Conservation (phyloP, 2,888 invertebrate genomes). For the Stenurella melanura region DNA sequence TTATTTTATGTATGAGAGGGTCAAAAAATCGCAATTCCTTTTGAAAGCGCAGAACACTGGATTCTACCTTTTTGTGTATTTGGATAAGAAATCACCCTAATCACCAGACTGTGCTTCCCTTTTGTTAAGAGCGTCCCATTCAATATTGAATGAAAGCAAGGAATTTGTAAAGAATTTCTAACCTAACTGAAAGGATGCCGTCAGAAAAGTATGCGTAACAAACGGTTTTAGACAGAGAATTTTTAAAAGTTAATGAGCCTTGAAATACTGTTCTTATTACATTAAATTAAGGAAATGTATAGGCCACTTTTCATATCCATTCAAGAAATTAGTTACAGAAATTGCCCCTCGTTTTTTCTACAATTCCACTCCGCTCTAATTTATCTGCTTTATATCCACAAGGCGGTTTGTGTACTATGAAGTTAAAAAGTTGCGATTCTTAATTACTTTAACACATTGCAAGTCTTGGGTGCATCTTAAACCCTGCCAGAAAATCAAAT, state of each 20-base stretch:
- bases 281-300: slow-evolving; percentile 48
- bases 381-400: slow-evolving; percentile 13
- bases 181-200: slow-evolving; percentile 55
- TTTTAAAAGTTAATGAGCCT: slow-evolving; percentile 61
- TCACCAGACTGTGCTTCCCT: slow-evolving; percentile 56
- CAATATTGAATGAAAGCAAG: slow-evolving; percentile 59
- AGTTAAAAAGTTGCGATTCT: not conserved
- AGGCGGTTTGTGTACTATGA: slow-evolving; percentile 12
- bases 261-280: slow-evolving; percentile 59
- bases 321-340: slow-evolving; percentile 37
- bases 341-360: slow-evolving; percentile 35
- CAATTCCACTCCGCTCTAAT: slow-evolving; percentile 18
- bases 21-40: slow-evolving; percentile 28
- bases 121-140: slow-evolving; percentile 58
- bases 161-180: slow-evolving; percentile 58
- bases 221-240: slow-evolving; percentile 58
- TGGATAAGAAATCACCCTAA: slow-evolving; percentile 59
- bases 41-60: slow-evolving; percentile 45
- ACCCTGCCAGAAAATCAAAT: too few relatives aligned
- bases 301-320: slow-evolving; percentile 42
- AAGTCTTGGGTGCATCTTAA: not conserved
- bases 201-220: slow-evolving; percentile 59
- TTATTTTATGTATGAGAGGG: slow-evolving; percentile 13
- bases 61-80: slow-evolving; percentile 49
- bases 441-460: not conserved